Percentiles rank a stretch among this genome's conserved stretches.
phyloP scores from a whole-genome alignment of 1,140 invertebrate genomes.

The Cepaea nemoralis region DNA sequence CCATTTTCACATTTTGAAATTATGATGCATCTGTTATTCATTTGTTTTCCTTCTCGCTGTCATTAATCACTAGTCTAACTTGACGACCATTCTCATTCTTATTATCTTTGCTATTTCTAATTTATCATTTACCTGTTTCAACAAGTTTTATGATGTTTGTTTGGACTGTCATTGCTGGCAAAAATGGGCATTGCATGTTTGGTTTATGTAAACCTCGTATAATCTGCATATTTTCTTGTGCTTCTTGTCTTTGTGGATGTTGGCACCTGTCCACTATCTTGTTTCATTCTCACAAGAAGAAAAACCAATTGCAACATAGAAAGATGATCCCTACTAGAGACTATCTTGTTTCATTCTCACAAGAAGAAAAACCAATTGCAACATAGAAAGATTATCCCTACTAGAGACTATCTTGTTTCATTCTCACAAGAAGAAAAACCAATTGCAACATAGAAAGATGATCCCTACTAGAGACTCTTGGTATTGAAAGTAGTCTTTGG shows the following conservation, averaged over 20 bases:
- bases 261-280: not conserved
- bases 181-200: slow-evolving; percentile 21
- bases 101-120: not conserved
- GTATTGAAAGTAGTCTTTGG: no score
- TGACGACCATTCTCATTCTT: not conserved
- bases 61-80: not conserved
- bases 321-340: no score
- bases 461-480: no score
- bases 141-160: not conserved
- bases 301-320: no score
- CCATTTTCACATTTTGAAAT: no score
- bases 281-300: not conserved
- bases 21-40: not conserved
- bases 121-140: not conserved
- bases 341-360: not conserved
- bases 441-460: no score
- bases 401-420: not conserved
- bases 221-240: not conserved
- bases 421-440: not conserved
- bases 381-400: no score
- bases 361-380: not conserved
- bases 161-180: slow-evolving; percentile 11
- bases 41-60: not conserved
- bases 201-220: not conserved
- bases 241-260: not conserved